Evolutionary conservation across 1,140 invertebrate genomes (phyloP), one percentile per base, ranked within the genome.

Genomic region (Nephila pilipes): DNA sequence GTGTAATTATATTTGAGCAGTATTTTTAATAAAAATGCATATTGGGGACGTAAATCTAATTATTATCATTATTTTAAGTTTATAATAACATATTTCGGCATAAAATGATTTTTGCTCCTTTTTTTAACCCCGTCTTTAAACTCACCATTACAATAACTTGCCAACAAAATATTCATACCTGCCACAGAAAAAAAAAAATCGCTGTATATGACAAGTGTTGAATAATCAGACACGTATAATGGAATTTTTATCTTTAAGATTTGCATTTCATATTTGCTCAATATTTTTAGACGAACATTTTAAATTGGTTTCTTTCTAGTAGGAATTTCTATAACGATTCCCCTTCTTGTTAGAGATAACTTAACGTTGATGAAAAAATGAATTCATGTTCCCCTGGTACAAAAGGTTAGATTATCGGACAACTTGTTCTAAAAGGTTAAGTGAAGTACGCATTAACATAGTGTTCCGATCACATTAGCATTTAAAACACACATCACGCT

Each of bases 401-500:
- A 75, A 75, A 75, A 32, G 29, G 69, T 75, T 60, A 32, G 69
- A 32, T 75, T 75, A 32, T 32, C 29, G 69, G 29, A 75, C 69
- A 75, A 18, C 25, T 75, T 75, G 16, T 29, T 75, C 29, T 75
- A 75, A 75, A 75, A 75, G 69, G 69, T 75, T 75, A 75, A 75
- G 69, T 75, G 69, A 75, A 16, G 69, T 75, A 32, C 32, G 5
- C 69, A 75, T 75, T 75, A 75, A 75, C 69, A 75, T 75, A 75
- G 69, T 75, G 69, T 36, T 36, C 69, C 69, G 25, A 75, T 75
- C 69, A 75, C 69, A 75, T 75, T 75, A 75, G 69, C 69, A 75
- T 75, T 75, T 75, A 32, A 75, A 75, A 32, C 32, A 25, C 69
- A 36, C 69, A 75, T 75, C 69, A 75, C 69, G 69, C 69, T 36